A percentile compares a stretch with the other conserved stretches of the same genome.
Evolutionary conservation across 2,888 invertebrate genomes (phyloP).

Genomic region (Capitulum mitella): DNA sequence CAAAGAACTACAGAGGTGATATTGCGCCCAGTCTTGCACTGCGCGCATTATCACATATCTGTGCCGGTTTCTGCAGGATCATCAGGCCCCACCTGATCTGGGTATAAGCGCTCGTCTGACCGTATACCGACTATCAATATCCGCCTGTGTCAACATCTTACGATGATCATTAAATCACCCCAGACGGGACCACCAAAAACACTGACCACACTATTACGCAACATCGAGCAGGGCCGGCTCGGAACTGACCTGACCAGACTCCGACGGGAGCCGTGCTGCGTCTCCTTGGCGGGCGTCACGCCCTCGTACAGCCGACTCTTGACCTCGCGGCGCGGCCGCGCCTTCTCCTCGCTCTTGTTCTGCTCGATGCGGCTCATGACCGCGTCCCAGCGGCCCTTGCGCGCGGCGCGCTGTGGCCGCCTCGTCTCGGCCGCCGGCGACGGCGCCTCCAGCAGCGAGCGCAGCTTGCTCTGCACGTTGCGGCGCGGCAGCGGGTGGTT

Average conservation of each 20-base stretch:
- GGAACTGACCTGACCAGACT: not conserved
- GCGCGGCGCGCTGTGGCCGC: slow-evolving; percentile 41
- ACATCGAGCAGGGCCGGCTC: too few species aligned
- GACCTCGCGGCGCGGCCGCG: slow-evolving; percentile 68
- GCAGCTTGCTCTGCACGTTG: slow-evolving; percentile 67
- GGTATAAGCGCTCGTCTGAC: too few species aligned
- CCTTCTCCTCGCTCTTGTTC: slow-evolving; percentile 58
- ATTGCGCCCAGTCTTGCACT: too few species aligned
- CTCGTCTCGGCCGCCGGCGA: slow-evolving; percentile 45
- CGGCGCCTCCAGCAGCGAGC: slow-evolving; percentile 57
- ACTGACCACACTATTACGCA: too few species aligned
- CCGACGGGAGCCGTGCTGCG: not conserved
- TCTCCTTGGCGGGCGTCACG: slow-evolving; percentile 26
- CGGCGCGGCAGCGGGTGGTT: slow-evolving; percentile 65
- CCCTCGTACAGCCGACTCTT: slow-evolving; percentile 67
- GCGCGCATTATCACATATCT: too few species aligned
- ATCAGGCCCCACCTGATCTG: too few species aligned
- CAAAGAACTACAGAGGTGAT: too few species aligned
- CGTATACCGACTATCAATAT: too few species aligned
- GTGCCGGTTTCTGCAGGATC: too few species aligned
- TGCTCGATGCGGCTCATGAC: slow-evolving; percentile 75
- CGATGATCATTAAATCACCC: too few species aligned
- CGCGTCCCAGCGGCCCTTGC: slow-evolving; percentile 39
- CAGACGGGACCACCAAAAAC: too few species aligned
- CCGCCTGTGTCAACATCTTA: too few species aligned